Evolutionary conservation across 2,888 invertebrate species (phyloP).

Genomic region (Acronicta aceris): DNA sequence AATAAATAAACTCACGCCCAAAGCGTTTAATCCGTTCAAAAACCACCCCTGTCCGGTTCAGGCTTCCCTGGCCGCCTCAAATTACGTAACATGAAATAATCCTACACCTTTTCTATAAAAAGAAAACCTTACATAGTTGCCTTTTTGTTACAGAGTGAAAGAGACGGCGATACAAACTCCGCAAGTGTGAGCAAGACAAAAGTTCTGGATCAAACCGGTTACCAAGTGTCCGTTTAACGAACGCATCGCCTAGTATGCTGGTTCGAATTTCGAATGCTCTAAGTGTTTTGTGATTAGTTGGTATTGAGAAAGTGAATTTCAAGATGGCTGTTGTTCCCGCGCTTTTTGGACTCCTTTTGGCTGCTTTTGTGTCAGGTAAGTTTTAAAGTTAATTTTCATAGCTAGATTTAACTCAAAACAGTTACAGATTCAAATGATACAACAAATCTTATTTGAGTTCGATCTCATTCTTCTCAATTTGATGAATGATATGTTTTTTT

Average conservation of each 20-base stretch:
- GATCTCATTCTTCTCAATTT: too few species aligned
- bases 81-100: conserved; percentile 57
- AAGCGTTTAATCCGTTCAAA: conserved; percentile 29
- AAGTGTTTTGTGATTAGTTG: conserved; percentile 70
- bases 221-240: conserved; percentile 69
- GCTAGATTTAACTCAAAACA: too few species aligned
- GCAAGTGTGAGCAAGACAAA: conserved; percentile 65
- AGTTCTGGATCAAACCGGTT: conserved; percentile 71
- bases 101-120: conserved; percentile 55
- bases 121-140: conserved; percentile 63
- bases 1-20: conserved; percentile 11
- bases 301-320: conserved; percentile 68
- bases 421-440: too few species aligned
- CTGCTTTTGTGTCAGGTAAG: conserved; percentile 80
- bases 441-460: too few species aligned
- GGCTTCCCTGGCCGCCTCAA: conserved; percentile 24
- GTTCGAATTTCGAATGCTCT: conserved; percentile 63
- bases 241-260: conserved; percentile 80
- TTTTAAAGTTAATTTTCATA: conserved; percentile 10
- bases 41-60: conserved; percentile 11
- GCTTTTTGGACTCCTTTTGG: conserved; percentile 80
- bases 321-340: conserved; percentile 85
- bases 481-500: background rate
- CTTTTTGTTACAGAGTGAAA: conserved; percentile 84
- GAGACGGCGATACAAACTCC: conserved; percentile 54